Conservation (phyloP, 92 coral and sea anemone species). For the Chrysogorgia sp. region DNA sequence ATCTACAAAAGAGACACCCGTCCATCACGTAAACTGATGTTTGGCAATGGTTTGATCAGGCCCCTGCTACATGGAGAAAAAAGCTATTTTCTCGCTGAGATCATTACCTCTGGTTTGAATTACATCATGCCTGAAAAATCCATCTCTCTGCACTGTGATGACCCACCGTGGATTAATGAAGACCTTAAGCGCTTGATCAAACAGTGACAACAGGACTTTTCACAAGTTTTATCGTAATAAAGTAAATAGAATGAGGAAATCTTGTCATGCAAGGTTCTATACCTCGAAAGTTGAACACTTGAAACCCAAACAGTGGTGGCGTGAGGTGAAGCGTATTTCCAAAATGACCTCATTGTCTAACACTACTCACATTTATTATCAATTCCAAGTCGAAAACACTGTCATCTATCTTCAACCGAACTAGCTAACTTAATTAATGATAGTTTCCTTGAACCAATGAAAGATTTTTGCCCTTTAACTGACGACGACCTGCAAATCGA, state of each 20-base stretch:
- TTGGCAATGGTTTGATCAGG: too few relatives aligned
- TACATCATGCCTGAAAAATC: too few relatives aligned
- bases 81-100: too few relatives aligned
- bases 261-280: conserved; percentile 17
- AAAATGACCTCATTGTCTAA: background rate
- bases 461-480: conserved; percentile 6
- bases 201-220: conserved; percentile 14
- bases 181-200: conserved; percentile 10
- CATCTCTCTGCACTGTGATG: conserved; percentile 8
- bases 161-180: conserved; percentile 17
- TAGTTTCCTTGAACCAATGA: conserved; percentile 33
- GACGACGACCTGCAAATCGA: background rate
- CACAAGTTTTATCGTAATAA: conserved; percentile 34
- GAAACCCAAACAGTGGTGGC: conserved; percentile 30
- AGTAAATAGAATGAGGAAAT: conserved; percentile 20
- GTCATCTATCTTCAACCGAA: conserved; percentile 17
- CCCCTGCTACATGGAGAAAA: too few relatives aligned
- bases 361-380: background rate
- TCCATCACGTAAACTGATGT: too few relatives aligned
- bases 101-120: too few relatives aligned
- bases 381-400: background rate
- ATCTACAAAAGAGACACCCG: too few relatives aligned
- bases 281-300: conserved; percentile 16
- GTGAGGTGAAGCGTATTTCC: conserved; percentile 2
- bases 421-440: conserved; percentile 11